These are phyloP conservation scores for Pseudorasbora parva DNA, from an alignment of 2,113 vertebrate genomes.

Conservation along the genomic window DNA sequence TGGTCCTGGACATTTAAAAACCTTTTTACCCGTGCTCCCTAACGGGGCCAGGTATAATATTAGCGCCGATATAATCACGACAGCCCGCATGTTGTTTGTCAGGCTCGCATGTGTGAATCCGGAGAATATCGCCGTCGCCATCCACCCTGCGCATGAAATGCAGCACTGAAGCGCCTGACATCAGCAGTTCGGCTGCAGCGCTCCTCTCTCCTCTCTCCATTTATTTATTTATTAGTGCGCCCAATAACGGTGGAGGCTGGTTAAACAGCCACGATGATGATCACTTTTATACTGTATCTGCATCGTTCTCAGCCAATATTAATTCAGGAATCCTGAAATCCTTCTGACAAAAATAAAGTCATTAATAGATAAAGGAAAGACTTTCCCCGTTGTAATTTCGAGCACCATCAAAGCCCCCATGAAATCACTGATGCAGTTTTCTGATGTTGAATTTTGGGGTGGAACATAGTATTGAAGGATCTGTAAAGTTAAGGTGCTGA, in stretches of 20 bases:
- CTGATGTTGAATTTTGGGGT: no score
- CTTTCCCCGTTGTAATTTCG: neutral
- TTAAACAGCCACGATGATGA: neutral
- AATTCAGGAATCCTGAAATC: neutral
- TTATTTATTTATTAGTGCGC: slow-evolving; percentile 77
- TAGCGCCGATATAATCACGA: slow-evolving; percentile 61
- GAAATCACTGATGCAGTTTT: neutral
- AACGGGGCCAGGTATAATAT: slow-evolving; percentile 62
- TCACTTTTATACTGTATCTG: neutral
- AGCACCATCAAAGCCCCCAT: neutral
- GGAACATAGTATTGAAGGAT: no score
- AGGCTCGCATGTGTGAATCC: slow-evolving; percentile 69
- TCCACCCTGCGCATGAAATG: slow-evolving; percentile 79
- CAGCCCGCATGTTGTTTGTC: slow-evolving; percentile 76
- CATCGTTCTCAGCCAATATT: neutral
- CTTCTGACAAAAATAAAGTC: neutral
- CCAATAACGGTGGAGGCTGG: slow-evolving; percentile 62
- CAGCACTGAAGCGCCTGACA: slow-evolving; percentile 84
- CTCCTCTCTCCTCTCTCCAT: slow-evolving; percentile 67
- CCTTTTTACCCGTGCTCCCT: slow-evolving; percentile 72
- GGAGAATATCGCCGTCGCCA: slow-evolving; percentile 56
- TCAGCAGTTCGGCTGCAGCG: slow-evolving; percentile 85
- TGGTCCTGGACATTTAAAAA: slow-evolving; percentile 80
- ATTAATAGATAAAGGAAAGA: neutral
- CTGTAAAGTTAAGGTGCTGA: no score